Evolutionary conservation across 2,113 vertebrate genomes (phyloP).

Genomic region (Dunckerocampus dactyliophorus): DNA sequence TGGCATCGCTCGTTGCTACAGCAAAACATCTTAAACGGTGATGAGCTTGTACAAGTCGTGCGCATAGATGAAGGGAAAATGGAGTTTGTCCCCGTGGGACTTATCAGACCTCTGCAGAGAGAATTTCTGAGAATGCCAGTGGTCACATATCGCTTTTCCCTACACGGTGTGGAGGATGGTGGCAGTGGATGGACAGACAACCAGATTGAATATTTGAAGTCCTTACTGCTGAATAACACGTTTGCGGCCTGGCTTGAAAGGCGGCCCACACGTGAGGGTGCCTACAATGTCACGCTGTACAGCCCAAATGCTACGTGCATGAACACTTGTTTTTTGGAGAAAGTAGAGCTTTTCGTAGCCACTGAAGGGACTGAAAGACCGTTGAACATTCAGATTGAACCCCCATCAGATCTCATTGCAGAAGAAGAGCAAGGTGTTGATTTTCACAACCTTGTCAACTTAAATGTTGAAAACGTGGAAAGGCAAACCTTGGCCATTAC

Average conservation of each 20-base stretch:
- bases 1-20: conserved; percentile 83
- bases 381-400: not conserved
- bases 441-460: conserved; percentile 1
- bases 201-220: conserved; percentile 72
- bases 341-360: conserved; percentile 34
- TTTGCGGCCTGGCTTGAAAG: conserved; percentile 73
- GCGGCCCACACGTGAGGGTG: conserved; percentile 68
- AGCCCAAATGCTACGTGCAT: conserved; percentile 66
- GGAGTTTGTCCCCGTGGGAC: conserved; percentile 68
- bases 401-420: conserved; percentile 3
- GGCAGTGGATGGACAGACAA: conserved; percentile 68
- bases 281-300: conserved; percentile 78
- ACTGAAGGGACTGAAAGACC: not conserved
- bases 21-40: conserved; percentile 45
- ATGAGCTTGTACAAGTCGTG: conserved; percentile 72
- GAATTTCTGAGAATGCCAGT: conserved; percentile 84
- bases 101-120: conserved; percentile 68
- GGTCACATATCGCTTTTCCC: conserved; percentile 78
- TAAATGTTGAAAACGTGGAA: not conserved
- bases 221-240: conserved; percentile 65
- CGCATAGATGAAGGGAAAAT: conserved; percentile 83
- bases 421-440: not conserved
- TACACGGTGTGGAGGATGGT: conserved; percentile 72
- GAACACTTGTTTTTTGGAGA: conserved; percentile 71
- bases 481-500: conserved; percentile 1